Evolutionary conservation across 2,888 invertebrate genomes (phyloP).

Genomic region (Lycaena phlaeas): DNA sequence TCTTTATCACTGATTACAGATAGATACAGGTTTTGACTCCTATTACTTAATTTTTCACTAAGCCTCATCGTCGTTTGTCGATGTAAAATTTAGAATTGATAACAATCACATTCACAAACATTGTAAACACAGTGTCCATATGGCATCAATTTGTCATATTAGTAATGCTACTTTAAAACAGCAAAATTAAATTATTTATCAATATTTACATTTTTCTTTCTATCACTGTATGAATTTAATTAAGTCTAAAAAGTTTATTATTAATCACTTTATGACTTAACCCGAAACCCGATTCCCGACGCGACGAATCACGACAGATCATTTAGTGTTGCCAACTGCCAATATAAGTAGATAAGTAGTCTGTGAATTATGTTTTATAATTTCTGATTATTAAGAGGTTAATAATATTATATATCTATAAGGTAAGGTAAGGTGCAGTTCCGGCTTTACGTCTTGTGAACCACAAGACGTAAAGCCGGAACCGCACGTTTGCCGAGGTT

Average conservation of each 20-base stretch:
- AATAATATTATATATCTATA: too few species aligned
- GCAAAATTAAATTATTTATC: neutral
- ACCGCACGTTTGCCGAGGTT: too few species aligned
- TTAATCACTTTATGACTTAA: constrained; percentile 1
- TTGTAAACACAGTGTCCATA: constrained; percentile 25
- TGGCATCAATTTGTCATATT: neutral
- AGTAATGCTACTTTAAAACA: neutral
- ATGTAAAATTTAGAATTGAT: constrained; percentile 39
- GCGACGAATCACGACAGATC: neutral
- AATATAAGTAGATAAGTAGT: too few species aligned
- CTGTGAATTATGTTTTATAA: too few species aligned
- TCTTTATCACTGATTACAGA: neutral
- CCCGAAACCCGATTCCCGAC: constrained; percentile 1
- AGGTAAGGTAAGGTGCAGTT: too few species aligned
- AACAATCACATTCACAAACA: constrained; percentile 48
- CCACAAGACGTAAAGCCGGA: too few species aligned
- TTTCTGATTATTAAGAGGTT: too few species aligned
- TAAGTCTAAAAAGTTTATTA: neutral
- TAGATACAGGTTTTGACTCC: neutral
- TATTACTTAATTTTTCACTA: neutral
- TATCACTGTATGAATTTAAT: neutral
- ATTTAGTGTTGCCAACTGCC: too few species aligned
- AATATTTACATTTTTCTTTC: neutral
- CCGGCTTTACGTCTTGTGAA: too few species aligned
- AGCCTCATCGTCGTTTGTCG: constrained; percentile 45